A percentile compares a stretch with the other conserved stretches of the same genome.
phyloP scores from a whole-genome alignment of 2,888 invertebrate species.

The Acleris holmiana region DNA sequence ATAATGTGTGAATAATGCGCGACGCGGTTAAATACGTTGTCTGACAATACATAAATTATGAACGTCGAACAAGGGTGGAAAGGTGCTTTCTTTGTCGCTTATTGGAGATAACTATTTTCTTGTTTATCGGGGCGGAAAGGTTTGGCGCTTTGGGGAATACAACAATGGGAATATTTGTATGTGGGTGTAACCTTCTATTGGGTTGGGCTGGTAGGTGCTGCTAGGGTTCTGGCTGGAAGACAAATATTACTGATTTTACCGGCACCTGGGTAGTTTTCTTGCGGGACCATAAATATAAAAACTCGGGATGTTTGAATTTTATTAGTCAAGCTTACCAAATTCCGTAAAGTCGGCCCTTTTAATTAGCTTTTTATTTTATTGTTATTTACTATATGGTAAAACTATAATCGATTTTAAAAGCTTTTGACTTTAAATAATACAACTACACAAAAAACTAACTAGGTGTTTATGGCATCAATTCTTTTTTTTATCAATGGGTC shows the following conservation, averaged over 20 bases:
- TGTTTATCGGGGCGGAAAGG: conserved; percentile 75
- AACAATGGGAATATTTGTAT: conserved; percentile 40
- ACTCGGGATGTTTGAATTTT: too few species aligned
- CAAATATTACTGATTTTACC: too few species aligned
- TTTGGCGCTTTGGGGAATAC: conserved; percentile 57
- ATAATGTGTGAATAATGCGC: conserved; percentile 82
- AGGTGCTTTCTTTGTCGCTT: conserved; percentile 54
- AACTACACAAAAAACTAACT: conserved; percentile 27
- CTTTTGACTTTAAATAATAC: background rate
- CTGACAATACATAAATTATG: conserved; percentile 82
- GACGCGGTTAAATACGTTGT: conserved; percentile 70
- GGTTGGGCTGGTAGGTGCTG: conserved; percentile 15
- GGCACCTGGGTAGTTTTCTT: too few species aligned
- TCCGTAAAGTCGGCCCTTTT: too few species aligned
- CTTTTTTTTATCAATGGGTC: conserved; percentile 29
- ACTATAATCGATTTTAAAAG: conserved; percentile 1
- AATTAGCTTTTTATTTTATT: too few species aligned
- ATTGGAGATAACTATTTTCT: conserved; percentile 71
- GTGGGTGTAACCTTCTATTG: conserved; percentile 21
- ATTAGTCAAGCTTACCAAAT: too few species aligned
- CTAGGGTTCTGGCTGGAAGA: background rate
- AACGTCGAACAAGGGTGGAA: conserved; percentile 57
- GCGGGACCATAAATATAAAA: too few species aligned
- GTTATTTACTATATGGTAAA: background rate
- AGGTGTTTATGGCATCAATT: conserved; percentile 33